Percentiles rank a stretch among this genome's conserved stretches.
Evolutionary conservation across 2,797 vertebrate species (phyloP).

Genomic region (Myotis findleyi): DNA sequence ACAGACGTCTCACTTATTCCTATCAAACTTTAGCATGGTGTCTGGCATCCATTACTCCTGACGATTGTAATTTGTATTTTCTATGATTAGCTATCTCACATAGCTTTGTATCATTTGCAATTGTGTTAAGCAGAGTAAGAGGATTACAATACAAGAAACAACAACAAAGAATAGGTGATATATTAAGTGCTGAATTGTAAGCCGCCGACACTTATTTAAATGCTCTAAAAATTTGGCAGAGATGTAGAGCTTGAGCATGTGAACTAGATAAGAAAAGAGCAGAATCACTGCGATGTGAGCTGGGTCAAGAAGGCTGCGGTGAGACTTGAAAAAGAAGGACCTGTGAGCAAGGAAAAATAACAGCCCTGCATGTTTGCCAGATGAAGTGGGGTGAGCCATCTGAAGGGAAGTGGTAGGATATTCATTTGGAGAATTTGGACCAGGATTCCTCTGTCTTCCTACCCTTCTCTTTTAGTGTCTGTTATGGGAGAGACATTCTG

Average conservation of each 20-base stretch:
- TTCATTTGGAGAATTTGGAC: neutral
- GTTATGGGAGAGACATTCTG: neutral
- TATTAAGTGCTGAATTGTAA: conserved; percentile 7
- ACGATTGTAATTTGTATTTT: conserved; percentile 28
- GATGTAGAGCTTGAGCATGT: neutral
- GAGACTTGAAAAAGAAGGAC: neutral
- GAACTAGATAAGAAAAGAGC: conserved; percentile 4
- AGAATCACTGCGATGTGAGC: neutral
- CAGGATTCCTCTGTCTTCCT: neutral
- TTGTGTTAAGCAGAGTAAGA: conserved; percentile 49
- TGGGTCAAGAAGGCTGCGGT: neutral
- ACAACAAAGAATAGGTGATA: conserved; percentile 1
- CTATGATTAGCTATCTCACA: conserved; percentile 10
- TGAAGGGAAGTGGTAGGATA: neutral
- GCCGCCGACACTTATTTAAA: conserved; percentile 1
- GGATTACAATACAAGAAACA: conserved; percentile 57
- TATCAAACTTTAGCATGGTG: neutral
- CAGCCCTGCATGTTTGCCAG: neutral
- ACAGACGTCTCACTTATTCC: neutral
- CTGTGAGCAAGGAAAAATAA: neutral
- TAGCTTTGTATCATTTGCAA: conserved; percentile 17
- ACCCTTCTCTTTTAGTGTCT: neutral
- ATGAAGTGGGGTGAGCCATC: neutral
- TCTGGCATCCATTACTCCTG: neutral
- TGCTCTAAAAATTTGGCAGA: neutral